Evolutionary conservation across 2,888 invertebrate genomes (phyloP).

Genomic region (Drosophila fungiperda): DNA sequence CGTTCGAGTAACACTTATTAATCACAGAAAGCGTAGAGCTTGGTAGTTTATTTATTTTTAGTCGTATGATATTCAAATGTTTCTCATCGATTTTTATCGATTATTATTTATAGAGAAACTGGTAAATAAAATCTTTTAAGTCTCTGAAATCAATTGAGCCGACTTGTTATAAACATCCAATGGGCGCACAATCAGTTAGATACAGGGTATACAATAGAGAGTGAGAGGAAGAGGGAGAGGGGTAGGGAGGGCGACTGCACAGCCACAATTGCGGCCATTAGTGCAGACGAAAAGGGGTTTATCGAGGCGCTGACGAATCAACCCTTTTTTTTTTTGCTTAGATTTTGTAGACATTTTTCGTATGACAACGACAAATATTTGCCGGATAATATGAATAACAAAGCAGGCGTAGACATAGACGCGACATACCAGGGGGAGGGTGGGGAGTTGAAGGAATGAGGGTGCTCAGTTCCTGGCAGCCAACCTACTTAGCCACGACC

Average conservation of each 20-base stretch:
- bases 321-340: slow-evolving; percentile 60
- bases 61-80: neutral
- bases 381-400: slow-evolving; percentile 82
- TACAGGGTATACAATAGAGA: neutral
- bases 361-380: slow-evolving; percentile 82
- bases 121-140: neutral
- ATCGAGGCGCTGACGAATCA: slow-evolving; percentile 57
- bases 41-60: neutral
- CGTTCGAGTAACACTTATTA: neutral
- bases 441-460: slow-evolving; percentile 7
- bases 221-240: neutral
- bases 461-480: slow-evolving; percentile 23
- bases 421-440: slow-evolving; percentile 24
- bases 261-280: slow-evolving; percentile 81
- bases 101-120: neutral
- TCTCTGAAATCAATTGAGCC: neutral
- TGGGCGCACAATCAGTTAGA: neutral
- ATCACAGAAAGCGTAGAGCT: neutral
- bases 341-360: slow-evolving; percentile 69
- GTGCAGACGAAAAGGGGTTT: slow-evolving; percentile 37
- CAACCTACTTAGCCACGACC: slow-evolving; percentile 70
- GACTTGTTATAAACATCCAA: neutral
- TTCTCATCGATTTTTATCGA: neutral
- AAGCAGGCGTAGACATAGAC: slow-evolving; percentile 68
- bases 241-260: slow-evolving; percentile 16